These are phyloP conservation scores for Forbesichthys agassizii DNA, from an alignment of 2,113 vertebrate genomes.

Conservation along the genomic window DNA sequence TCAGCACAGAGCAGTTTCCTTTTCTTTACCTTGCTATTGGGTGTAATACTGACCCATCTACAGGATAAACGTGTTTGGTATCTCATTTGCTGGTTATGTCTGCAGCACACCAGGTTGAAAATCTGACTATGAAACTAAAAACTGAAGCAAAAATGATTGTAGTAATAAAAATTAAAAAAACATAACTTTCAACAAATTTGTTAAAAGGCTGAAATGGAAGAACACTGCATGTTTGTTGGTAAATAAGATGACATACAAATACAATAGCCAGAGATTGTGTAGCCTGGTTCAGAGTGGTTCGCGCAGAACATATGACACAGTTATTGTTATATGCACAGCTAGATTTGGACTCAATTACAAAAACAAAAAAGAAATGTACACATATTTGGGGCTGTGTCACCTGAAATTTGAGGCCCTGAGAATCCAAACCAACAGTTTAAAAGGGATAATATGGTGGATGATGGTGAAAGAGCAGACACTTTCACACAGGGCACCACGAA, in stretches of 20 bases:
- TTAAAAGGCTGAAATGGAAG: conserved; percentile 44
- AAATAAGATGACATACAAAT: conserved; percentile 26
- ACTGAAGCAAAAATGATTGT: conserved; percentile 7
- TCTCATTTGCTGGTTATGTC: conserved; percentile 23
- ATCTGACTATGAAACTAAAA: conserved; percentile 20
- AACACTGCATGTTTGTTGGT: conserved; percentile 48
- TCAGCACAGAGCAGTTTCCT: conserved; percentile 8
- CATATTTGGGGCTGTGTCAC: conserved; percentile 63
- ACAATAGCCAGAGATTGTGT: conserved; percentile 13
- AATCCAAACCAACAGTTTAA: conserved; percentile 79
- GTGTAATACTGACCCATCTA: conserved; percentile 29
- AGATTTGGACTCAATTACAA: too few species aligned
- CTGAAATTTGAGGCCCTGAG: conserved; percentile 97
- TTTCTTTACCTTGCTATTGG: conserved; percentile 20
- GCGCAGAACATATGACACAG: conserved; percentile 14
- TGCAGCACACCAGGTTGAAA: conserved; percentile 31
- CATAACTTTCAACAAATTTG: conserved; percentile 6
- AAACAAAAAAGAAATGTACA: not conserved
- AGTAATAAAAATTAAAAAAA: not conserved
- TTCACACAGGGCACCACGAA: conserved; percentile 30
- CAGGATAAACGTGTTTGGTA: conserved; percentile 4
- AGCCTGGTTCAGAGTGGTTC: conserved; percentile 22
- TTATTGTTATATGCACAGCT: conserved; percentile 13
- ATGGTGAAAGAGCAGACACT: conserved; percentile 16
- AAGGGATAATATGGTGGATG: conserved; percentile 60